phyloP scores from a whole-genome alignment of 2,113 vertebrate genomes.

The Hipposideros armiger region DNA sequence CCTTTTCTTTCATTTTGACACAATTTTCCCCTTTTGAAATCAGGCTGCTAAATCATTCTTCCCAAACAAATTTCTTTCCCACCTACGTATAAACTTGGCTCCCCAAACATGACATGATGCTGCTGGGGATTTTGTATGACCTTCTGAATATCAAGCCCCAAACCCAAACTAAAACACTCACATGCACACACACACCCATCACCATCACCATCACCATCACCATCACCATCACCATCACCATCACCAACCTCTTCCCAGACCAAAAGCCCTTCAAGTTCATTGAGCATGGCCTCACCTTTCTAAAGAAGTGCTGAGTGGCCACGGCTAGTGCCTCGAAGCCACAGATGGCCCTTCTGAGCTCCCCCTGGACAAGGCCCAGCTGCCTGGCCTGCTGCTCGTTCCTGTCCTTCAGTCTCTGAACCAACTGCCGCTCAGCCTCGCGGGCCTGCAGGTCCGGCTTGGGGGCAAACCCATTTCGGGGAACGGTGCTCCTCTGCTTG shows the following conservation, averaged over 20 bases:
- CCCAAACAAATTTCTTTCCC: neutral
- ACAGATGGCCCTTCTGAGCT: conserved; percentile 89
- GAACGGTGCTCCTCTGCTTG: conserved; percentile 87
- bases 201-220: accelerated
- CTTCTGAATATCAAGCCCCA: neutral
- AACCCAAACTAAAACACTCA: accelerated
- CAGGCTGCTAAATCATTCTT: neutral
- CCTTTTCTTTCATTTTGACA: neutral
- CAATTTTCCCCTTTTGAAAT: neutral
- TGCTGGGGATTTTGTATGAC: neutral
- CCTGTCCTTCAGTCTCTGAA: conserved; percentile 92
- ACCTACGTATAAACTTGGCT: neutral
- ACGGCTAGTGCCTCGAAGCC: conserved; percentile 94
- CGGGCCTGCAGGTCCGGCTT: conserved; percentile 87
- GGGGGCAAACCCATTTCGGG: conserved; percentile 87
- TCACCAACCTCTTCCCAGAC: no score
- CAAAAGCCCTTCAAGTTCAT: neutral
- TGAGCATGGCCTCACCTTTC: conserved; percentile 89
- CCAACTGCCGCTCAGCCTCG: conserved; percentile 90
- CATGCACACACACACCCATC: neutral
- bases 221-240: no score
- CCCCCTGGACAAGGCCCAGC: conserved; percentile 87
- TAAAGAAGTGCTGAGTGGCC: conserved; percentile 94
- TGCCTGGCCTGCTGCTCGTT: conserved; percentile 92
- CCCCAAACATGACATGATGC: neutral